Conservation (phyloP, 2,797 vertebrate genomes). For the Neosilurus mollespiculum region DNA sequence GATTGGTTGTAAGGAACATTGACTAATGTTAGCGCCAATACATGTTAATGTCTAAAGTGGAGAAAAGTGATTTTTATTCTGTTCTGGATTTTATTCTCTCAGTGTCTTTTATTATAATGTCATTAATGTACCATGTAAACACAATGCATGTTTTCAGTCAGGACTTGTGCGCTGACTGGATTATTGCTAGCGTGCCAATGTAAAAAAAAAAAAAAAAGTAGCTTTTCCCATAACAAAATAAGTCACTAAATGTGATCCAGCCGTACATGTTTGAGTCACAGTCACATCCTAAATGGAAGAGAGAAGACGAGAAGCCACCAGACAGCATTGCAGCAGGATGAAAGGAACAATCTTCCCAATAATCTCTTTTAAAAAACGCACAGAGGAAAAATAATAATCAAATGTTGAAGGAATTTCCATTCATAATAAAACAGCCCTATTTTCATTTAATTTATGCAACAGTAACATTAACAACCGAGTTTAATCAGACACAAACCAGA, state of each 20-base stretch:
- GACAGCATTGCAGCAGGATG: neutral
- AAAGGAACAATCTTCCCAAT: neutral
- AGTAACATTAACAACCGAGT: neutral
- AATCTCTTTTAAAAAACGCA: no score
- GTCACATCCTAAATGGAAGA: neutral
- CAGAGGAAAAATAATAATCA: neutral
- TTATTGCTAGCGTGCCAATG: neutral
- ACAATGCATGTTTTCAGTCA: neutral
- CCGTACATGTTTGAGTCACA: neutral
- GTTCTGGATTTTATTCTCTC: neutral
- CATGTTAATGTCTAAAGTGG: neutral
- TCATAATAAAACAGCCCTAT: neutral
- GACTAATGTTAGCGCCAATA: neutral
- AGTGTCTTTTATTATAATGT: no score
- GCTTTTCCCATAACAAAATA: neutral
- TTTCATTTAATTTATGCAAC: neutral
- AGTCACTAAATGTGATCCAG: neutral
- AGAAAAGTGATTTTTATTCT: neutral
- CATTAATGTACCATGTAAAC: neutral
- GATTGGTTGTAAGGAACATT: neutral
- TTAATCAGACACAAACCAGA: conserved; percentile 7
- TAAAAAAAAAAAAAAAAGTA: no score
- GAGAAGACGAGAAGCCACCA: neutral
- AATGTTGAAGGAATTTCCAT: no score
- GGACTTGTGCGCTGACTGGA: neutral